Conservation (phyloP, 2,113 vertebrate genomes). For the Chaetodon auriga region DNA sequence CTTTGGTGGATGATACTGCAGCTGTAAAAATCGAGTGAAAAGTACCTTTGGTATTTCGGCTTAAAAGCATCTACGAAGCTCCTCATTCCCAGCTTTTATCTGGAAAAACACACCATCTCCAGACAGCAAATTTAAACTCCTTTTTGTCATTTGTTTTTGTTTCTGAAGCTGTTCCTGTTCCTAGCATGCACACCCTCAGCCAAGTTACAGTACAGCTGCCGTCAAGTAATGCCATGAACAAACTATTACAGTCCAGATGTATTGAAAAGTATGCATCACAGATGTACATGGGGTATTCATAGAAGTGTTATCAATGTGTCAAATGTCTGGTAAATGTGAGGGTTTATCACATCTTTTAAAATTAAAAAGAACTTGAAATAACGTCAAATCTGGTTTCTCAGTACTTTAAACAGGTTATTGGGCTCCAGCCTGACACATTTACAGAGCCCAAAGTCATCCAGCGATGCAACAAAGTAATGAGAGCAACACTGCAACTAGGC, state of each 20-base stretch:
- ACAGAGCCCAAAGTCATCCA: slow-evolving; percentile 30
- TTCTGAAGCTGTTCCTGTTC: neutral
- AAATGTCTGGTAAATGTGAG: slow-evolving; percentile 69
- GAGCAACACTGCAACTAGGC: slow-evolving; percentile 7
- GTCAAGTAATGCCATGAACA: slow-evolving; percentile 42
- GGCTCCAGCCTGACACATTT: slow-evolving; percentile 43
- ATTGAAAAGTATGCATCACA: slow-evolving; percentile 54
- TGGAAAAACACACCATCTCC: neutral
- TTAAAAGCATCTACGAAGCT: neutral
- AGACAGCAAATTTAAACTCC: neutral
- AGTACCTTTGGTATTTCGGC: neutral
- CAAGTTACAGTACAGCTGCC: slow-evolving; percentile 51
- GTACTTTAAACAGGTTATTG: slow-evolving; percentile 51
- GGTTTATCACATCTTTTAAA: slow-evolving; percentile 57
- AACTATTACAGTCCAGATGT: slow-evolving; percentile 64
- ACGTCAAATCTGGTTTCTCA: slow-evolving; percentile 64
- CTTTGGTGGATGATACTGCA: slow-evolving; percentile 18
- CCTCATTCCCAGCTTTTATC: neutral
- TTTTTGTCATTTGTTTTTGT: slow-evolving; percentile 16
- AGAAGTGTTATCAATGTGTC: slow-evolving; percentile 74
- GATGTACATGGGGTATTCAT: slow-evolving; percentile 67
- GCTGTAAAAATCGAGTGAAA: slow-evolving; percentile 26
- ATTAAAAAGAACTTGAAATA: slow-evolving; percentile 58
- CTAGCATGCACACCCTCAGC: neutral
- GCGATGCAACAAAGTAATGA: slow-evolving; percentile 26